phyloP scores from a whole-genome alignment of 2,888 invertebrate species.

The Parelbella ahira region DNA sequence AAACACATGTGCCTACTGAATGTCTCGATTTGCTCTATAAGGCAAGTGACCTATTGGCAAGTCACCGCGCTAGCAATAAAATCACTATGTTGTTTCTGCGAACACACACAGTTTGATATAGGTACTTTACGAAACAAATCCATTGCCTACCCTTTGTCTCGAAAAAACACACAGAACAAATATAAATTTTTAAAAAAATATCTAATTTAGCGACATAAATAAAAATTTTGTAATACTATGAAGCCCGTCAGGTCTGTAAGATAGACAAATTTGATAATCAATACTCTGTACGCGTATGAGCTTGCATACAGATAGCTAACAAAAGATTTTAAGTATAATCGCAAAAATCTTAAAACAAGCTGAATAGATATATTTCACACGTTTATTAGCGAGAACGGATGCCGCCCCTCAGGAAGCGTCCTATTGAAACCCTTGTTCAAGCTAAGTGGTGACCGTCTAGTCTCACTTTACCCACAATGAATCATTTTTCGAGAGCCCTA shows the following conservation, averaged over 20 bases:
- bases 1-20: too few species aligned
- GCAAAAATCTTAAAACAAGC: background rate
- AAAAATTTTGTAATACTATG: too few species aligned
- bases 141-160: too few species aligned
- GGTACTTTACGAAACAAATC: too few species aligned
- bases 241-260: too few species aligned
- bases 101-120: too few species aligned
- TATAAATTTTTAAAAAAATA: too few species aligned
- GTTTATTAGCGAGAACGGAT: slow-evolving; percentile 45
- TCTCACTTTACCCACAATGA: slow-evolving; percentile 30
- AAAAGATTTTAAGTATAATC: background rate
- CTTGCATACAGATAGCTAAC: background rate
- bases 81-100: slow-evolving; percentile 2
- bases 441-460: slow-evolving; percentile 32
- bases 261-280: too few species aligned
- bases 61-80: slow-evolving; percentile 2
- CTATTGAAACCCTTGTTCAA: slow-evolving; percentile 34
- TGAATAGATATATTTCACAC: slow-evolving; percentile 48
- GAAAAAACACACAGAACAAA: too few species aligned
- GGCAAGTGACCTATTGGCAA: slow-evolving; percentile 11
- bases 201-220: too few species aligned
- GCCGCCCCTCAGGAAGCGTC: slow-evolving; percentile 47
- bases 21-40: slow-evolving; percentile 2
- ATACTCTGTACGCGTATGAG: too few species aligned
- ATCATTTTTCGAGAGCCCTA: slow-evolving; percentile 28